phyloP scores from a whole-genome alignment of 2,113 vertebrate genomes.

The Thymallus thymallus region DNA sequence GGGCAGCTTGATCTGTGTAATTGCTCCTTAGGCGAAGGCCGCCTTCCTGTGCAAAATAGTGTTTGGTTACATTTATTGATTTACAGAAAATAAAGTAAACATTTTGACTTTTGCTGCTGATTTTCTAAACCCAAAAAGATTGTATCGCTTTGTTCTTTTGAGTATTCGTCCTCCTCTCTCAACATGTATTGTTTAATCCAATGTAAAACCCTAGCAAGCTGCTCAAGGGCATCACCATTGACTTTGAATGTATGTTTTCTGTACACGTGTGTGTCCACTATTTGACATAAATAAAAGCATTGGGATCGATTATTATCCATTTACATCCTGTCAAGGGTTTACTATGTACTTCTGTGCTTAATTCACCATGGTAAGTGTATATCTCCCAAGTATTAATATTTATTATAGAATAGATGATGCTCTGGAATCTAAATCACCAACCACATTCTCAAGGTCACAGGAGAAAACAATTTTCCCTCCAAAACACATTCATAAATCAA shows the following conservation, averaged over 20 bases:
- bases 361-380: background rate
- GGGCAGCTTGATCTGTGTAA: conserved; percentile 64
- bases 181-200: too few relatives aligned
- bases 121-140: too few relatives aligned
- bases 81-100: too few relatives aligned
- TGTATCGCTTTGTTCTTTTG: too few relatives aligned
- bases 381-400: conserved; percentile 53
- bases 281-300: background rate
- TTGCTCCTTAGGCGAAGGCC: conserved; percentile 40
- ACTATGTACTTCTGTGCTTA: background rate
- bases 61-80: too few relatives aligned
- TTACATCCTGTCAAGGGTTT: background rate
- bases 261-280: background rate
- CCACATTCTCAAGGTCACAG: conserved; percentile 54
- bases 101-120: too few relatives aligned
- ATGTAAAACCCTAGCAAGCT: too few relatives aligned
- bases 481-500: conserved; percentile 48
- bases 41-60: too few relatives aligned
- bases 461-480: conserved; percentile 16
- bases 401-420: conserved; percentile 51
- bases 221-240: too few relatives aligned
- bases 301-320: background rate
- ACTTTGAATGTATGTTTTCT: background rate
- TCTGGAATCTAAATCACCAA: conserved; percentile 47
- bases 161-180: too few relatives aligned